Percentiles rank a stretch among this genome's conserved stretches.
These are phyloP conservation scores for Orestias chungarensis DNA, from an alignment of 2,797 vertebrate genomes.

Conservation along the genomic window DNA sequence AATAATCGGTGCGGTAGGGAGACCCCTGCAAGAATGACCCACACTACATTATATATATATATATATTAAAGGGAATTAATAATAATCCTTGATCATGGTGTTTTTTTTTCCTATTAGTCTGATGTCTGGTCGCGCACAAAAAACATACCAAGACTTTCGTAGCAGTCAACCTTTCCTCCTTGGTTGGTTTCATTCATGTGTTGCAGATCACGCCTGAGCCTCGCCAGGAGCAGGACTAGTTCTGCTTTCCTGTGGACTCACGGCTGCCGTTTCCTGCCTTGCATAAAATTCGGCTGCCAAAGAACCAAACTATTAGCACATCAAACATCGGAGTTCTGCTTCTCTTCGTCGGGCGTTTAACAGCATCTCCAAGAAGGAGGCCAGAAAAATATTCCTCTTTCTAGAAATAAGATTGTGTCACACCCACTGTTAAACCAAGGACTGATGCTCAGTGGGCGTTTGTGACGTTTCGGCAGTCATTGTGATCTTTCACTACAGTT, in stretches of 20 bases:
- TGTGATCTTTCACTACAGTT: too few species aligned
- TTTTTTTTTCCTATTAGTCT: background rate
- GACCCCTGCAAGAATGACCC: constrained; percentile 18
- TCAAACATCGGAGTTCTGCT: constrained; percentile 29
- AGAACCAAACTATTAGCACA: background rate
- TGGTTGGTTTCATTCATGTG: background rate
- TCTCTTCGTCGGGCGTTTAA: constrained; percentile 3
- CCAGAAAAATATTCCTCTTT: too few species aligned
- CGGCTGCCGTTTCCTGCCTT: constrained; percentile 28
- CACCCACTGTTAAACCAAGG: too few species aligned
- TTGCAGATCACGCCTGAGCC: background rate
- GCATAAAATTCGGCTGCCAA: too few species aligned
- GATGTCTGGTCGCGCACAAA: background rate
- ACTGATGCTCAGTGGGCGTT: too few species aligned
- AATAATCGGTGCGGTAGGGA: background rate
- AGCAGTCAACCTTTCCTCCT: background rate
- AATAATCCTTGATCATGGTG: constrained; percentile 14
- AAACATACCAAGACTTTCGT: too few species aligned
- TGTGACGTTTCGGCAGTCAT: too few species aligned
- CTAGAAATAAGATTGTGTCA: too few species aligned
- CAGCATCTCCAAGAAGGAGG: too few species aligned
- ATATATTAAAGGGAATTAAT: background rate
- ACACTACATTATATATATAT: too few species aligned
- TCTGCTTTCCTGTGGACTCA: constrained; percentile 34
- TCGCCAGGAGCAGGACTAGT: constrained; percentile 8